Evolutionary conservation across 1,140 invertebrate genomes (phyloP).

Genomic region (Micrasema longulum): DNA sequence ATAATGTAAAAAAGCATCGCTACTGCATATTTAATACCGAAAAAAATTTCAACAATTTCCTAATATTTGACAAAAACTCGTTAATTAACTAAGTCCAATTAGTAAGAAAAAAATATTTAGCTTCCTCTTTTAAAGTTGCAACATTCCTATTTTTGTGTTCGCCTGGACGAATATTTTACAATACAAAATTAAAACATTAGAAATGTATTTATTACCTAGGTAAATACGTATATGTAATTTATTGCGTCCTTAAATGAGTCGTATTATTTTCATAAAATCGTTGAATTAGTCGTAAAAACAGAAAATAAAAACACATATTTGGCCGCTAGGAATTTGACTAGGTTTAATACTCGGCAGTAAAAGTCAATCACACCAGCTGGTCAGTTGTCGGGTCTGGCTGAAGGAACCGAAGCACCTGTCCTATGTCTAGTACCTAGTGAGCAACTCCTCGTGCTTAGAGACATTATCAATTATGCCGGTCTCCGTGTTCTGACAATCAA

Average conservation of each 20-base stretch:
- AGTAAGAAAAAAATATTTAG: no score
- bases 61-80: no score
- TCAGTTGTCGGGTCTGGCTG: neutral
- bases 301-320: slow-evolving; percentile 37
- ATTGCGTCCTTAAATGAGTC: slow-evolving; percentile 18
- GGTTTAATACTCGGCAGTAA: slow-evolving; percentile 34
- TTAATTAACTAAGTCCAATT: no score
- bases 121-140: no score
- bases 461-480: slow-evolving; percentile 45
- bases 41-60: no score
- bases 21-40: no score
- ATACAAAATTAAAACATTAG: neutral
- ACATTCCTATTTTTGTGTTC: no score
- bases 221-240: slow-evolving; percentile 32
- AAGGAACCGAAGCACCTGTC: slow-evolving; percentile 43
- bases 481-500: slow-evolving; percentile 48
- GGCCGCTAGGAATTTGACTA: slow-evolving; percentile 28
- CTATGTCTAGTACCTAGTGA: neutral
- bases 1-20: no score
- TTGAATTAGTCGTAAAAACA: slow-evolving; percentile 32
- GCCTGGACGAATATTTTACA: no score
- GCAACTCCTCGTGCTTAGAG: slow-evolving; percentile 28
- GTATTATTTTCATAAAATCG: slow-evolving; percentile 24
- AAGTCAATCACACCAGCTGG: slow-evolving; percentile 33
- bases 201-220: slow-evolving; percentile 25